These are phyloP conservation scores for Drosophila melanosoma DNA, from an alignment of 2,888 invertebrate species.

Conservation along the genomic window DNA sequence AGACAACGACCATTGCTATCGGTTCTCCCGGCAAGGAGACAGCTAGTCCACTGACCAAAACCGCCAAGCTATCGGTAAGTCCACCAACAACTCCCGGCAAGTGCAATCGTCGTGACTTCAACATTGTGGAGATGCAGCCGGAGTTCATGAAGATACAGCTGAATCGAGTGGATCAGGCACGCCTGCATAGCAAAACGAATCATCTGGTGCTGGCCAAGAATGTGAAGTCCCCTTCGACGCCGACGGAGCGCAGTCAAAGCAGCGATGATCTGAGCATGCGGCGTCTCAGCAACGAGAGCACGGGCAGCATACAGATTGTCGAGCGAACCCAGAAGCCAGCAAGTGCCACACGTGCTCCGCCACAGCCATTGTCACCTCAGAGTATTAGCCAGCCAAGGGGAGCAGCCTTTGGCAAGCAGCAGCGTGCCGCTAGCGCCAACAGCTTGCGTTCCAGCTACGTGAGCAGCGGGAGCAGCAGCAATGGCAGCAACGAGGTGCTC, in stretches of 20 bases:
- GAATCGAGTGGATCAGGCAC: constrained; percentile 89
- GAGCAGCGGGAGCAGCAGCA: constrained; percentile 45
- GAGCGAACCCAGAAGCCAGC: constrained; percentile 74
- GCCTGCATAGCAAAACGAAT: constrained; percentile 86
- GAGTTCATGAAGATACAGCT: constrained; percentile 90
- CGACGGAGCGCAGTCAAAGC: constrained; percentile 70
- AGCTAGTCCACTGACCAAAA: constrained; percentile 55
- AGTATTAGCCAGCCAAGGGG: constrained; percentile 60
- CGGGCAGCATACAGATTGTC: constrained; percentile 73
- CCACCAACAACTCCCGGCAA: constrained; percentile 62
- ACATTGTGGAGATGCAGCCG: constrained; percentile 85
- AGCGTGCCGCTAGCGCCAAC: constrained; percentile 62
- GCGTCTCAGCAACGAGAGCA: constrained; percentile 85
- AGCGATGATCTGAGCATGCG: constrained; percentile 80
- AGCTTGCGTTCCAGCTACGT: constrained; percentile 59
- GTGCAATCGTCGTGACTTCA: constrained; percentile 69
- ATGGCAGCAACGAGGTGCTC: constrained; percentile 52
- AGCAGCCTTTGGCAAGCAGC: constrained; percentile 62
- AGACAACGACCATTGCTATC: constrained; percentile 43
- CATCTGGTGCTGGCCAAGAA: constrained; percentile 89
- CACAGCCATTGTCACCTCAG: constrained; percentile 22
- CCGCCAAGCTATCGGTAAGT: constrained; percentile 49
- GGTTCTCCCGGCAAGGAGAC: constrained; percentile 43
- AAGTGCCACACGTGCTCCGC: constrained; percentile 22
- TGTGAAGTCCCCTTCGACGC: constrained; percentile 61